Conservation (phyloP, 2,797 vertebrate genomes). For the Bradypus variegatus region DNA sequence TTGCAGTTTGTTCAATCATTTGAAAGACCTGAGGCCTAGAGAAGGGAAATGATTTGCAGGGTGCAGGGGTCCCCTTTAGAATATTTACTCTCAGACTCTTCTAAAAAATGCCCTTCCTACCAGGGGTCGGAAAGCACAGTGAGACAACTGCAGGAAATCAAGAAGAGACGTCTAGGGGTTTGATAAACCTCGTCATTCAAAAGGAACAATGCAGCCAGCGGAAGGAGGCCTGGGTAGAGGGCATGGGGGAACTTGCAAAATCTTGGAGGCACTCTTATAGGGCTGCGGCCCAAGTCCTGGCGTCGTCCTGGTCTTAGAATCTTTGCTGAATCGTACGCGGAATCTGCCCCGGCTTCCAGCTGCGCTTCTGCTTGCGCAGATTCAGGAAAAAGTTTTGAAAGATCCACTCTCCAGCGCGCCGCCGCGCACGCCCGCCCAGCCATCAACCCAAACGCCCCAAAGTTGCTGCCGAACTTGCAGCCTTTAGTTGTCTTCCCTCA, state of each 20-base stretch:
- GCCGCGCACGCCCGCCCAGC: background rate
- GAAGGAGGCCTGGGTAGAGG: background rate
- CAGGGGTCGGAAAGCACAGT: background rate
- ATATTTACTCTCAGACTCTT: background rate
- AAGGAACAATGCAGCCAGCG: background rate
- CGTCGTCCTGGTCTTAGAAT: background rate
- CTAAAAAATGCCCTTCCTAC: background rate
- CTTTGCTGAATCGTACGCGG: background rate
- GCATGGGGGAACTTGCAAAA: background rate
- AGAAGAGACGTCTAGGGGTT: background rate
- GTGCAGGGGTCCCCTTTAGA: background rate
- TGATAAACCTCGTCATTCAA: background rate
- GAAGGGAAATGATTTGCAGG: background rate
- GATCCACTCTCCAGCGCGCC: accelerated
- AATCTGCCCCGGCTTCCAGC: background rate
- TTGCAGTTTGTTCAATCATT: background rate
- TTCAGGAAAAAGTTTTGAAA: background rate
- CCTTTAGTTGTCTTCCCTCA: background rate
- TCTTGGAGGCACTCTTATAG: background rate
- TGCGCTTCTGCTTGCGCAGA: background rate
- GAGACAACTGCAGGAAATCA: background rate
- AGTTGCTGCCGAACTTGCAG: background rate
- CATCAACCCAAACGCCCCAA: background rate
- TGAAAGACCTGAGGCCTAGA: background rate
- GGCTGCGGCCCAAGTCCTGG: background rate